A percentile compares a stretch with the other conserved stretches of the same genome.
phyloP scores from a whole-genome alignment of 2,888 invertebrate species.

The Pachydiplax longipennis region DNA sequence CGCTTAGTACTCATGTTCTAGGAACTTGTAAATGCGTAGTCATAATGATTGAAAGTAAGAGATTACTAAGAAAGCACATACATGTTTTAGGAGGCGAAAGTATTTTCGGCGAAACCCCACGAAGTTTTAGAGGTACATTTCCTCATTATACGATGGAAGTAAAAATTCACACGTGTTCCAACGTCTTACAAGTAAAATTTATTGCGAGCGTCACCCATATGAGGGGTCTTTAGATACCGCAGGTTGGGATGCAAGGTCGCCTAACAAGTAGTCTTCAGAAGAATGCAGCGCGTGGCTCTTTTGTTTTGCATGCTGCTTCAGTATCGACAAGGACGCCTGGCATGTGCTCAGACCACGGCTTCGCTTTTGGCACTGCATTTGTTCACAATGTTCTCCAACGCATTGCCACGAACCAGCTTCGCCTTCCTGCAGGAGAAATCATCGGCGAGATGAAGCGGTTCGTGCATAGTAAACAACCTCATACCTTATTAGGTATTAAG shows the following conservation, averaged over 20 bases:
- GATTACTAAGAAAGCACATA: no score
- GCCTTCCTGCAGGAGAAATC: neutral
- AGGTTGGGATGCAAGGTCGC: neutral
- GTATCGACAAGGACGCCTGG: constrained; percentile 10
- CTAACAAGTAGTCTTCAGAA: neutral
- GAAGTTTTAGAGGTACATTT: no score
- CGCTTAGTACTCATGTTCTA: no score
- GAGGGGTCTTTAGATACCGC: neutral
- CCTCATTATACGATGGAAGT: no score
- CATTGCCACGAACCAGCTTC: neutral
- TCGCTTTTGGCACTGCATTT: neutral
- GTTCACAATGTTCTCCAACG: neutral
- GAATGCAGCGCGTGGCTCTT: neutral
- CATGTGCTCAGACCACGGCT: constrained; percentile 7
- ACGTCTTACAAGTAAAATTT: neutral
- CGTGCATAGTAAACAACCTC: neutral
- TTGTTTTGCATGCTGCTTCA: neutral
- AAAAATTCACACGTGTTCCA: neutral
- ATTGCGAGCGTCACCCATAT: neutral
- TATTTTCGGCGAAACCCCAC: no score
- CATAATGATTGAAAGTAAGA: no score
- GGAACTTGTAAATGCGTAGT: no score
- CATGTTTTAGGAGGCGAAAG: no score
- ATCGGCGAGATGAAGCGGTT: neutral
- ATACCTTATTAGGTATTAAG: neutral